Percentiles rank a stretch among this genome's conserved stretches.
Conservation (phyloP, 1,140 invertebrate species). For the Polypedilum vanderplanki region DNA sequence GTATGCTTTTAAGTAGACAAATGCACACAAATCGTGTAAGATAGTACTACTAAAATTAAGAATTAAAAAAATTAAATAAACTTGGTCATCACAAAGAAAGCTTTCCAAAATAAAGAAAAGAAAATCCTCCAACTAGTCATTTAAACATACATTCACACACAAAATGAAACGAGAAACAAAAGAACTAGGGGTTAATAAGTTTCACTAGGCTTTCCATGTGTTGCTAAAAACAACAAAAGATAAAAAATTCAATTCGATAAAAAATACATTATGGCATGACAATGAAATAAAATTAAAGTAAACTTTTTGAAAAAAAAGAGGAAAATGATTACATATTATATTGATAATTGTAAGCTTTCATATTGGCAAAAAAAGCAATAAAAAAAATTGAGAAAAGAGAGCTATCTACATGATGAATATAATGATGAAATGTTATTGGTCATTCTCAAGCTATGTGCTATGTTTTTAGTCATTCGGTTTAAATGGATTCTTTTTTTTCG, state of each 20-base stretch:
- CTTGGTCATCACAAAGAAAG: background rate
- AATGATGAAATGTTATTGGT: too few relatives aligned
- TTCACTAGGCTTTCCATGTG: constrained; percentile 1
- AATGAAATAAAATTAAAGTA: background rate
- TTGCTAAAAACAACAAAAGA: background rate
- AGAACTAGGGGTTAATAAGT: background rate
- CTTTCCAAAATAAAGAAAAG: background rate
- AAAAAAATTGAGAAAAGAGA: background rate
- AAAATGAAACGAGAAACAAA: background rate
- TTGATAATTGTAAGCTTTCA: background rate
- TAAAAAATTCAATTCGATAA: background rate
- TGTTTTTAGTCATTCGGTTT: background rate
- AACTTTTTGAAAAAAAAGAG: background rate
- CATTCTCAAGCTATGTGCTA: background rate
- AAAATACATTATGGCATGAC: constrained; percentile 11
- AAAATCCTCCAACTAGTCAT: background rate
- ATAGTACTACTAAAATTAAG: background rate
- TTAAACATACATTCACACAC: background rate
- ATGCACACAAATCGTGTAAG: background rate
- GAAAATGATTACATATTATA: background rate
- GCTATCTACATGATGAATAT: background rate
- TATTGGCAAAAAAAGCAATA: background rate
- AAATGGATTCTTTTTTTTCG: too few relatives aligned
- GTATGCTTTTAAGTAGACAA: background rate
- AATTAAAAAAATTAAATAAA: background rate